Evolutionary conservation across 2,888 invertebrate genomes (phyloP).

Genomic region (Argyra leucocephala): DNA sequence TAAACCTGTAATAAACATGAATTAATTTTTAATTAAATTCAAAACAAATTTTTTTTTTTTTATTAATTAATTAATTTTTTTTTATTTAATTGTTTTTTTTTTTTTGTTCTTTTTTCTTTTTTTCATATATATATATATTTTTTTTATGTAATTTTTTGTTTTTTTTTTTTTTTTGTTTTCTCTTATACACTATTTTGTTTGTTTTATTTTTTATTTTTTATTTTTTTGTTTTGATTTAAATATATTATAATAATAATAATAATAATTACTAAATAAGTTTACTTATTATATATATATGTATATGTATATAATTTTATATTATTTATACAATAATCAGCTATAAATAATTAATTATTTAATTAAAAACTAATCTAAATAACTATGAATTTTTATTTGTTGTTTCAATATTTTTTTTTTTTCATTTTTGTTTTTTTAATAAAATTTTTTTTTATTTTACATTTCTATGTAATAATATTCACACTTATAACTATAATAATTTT

Average conservation of each 20-base stretch:
- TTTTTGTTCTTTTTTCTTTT: constrained; percentile 20
- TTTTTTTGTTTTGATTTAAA: constrained; percentile 18
- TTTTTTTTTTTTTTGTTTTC: constrained; percentile 21
- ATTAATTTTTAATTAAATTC: too few species aligned
- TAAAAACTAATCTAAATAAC: not conserved
- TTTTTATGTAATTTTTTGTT: constrained; percentile 17
- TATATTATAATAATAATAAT: constrained; percentile 20
- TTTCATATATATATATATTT: constrained; percentile 13
- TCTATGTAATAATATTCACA: not conserved
- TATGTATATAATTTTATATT: not conserved
- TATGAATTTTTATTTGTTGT: constrained; percentile 19
- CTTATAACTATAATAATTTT: not conserved
- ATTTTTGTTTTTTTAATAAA: constrained; percentile 21
- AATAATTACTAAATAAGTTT: constrained; percentile 21
- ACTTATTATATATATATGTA: constrained; percentile 11
- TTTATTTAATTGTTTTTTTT: constrained; percentile 19
- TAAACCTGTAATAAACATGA: too few species aligned
- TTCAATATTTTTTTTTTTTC: constrained; percentile 2
- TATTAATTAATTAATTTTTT: constrained; percentile 13
- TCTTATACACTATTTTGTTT: constrained; percentile 19
- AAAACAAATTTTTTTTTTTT: not conserved
- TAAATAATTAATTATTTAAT: not conserved
- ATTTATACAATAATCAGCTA: not conserved
- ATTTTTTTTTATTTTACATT: not conserved
- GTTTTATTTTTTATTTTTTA: constrained; percentile 10